Percentiles rank a stretch among this genome's conserved stretches.
Evolutionary conservation across 2,888 invertebrate species (phyloP).

Genomic region (Cloeon dipterum): DNA sequence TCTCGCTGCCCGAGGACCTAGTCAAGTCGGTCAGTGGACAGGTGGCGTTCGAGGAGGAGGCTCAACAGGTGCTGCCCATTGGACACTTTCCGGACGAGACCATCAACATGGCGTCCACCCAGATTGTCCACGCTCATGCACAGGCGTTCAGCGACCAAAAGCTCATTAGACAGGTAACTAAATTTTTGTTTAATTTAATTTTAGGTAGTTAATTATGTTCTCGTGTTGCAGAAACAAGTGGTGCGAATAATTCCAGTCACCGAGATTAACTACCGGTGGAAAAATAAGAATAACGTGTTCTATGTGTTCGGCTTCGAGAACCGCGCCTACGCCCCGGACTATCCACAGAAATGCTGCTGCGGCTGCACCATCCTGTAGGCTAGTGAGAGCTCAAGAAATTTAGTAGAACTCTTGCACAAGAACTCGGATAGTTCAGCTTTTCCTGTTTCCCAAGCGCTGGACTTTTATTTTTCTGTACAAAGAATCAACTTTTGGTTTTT

Average conservation of each 20-base stretch:
- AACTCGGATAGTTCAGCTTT: too few relatives aligned
- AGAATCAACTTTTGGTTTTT: too few relatives aligned
- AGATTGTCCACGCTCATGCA: slow-evolving; percentile 19
- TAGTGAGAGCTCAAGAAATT: too few relatives aligned
- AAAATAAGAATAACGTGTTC: slow-evolving; percentile 14
- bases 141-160: slow-evolving; percentile 18
- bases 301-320: slow-evolving; percentile 19
- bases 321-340: slow-evolving; percentile 18
- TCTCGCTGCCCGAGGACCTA: slow-evolving; percentile 19
- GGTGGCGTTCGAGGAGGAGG: slow-evolving; percentile 23
- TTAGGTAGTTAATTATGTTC: too few relatives aligned
- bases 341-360: slow-evolving; percentile 20
- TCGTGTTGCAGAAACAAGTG: slow-evolving; percentile 18
- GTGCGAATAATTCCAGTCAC: slow-evolving; percentile 19
- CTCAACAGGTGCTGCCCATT: slow-evolving; percentile 19
- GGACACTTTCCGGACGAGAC: slow-evolving; percentile 22
- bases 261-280: slow-evolving; percentile 17
- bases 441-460: too few relatives aligned
- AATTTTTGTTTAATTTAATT: too few relatives aligned
- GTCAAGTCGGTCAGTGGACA: slow-evolving; percentile 22
- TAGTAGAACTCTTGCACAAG: too few relatives aligned
- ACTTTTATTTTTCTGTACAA: too few relatives aligned
- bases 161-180: slow-evolving; percentile 24
- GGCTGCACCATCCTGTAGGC: slow-evolving; percentile 15
- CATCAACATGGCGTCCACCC: slow-evolving; percentile 22